Conservation (phyloP, 2,797 vertebrate genomes). For the Poecilia gillii region DNA sequence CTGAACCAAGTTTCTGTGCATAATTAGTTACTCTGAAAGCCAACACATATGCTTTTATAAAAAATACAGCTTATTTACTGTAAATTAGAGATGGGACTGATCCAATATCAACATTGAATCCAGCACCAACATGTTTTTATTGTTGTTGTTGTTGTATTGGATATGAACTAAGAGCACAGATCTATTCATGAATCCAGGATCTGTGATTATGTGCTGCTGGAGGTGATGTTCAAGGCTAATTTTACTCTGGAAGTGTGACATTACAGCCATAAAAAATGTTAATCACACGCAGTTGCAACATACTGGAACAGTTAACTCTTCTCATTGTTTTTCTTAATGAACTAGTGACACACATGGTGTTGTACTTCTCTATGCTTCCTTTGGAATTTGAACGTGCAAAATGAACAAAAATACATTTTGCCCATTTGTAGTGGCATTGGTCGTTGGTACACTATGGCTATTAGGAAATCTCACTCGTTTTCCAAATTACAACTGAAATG, state of each 20-base stretch:
- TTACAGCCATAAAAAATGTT: neutral
- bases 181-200: neutral
- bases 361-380: neutral
- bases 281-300: neutral
- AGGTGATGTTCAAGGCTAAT: neutral
- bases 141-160: neutral
- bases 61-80: neutral
- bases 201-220: neutral
- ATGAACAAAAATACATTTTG: neutral
- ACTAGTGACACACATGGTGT: neutral
- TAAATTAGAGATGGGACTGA: neutral
- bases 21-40: neutral
- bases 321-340: neutral
- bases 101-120: neutral
- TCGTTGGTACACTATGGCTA: neutral
- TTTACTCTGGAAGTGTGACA: neutral
- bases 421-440: neutral
- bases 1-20: constrained; percentile 11
- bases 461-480: neutral
- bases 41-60: neutral
- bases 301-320: neutral
- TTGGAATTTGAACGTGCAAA: neutral
- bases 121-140: neutral
- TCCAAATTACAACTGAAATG: neutral
- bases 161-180: neutral